Evolutionary conservation across 2,888 invertebrate species (phyloP).

Genomic region (Synanthedon tipuliformis): DNA sequence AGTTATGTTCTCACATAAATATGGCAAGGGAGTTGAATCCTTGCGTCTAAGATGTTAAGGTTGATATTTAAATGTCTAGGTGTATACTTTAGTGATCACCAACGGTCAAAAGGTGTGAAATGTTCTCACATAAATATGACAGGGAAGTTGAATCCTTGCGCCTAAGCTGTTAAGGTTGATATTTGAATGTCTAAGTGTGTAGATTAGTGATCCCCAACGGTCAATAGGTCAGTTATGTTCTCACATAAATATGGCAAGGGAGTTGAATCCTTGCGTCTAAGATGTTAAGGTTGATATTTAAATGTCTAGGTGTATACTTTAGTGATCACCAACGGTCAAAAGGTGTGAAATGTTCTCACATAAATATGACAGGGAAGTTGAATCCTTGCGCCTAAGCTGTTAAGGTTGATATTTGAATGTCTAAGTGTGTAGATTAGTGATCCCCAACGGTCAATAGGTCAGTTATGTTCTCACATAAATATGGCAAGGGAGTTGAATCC

Average conservation of each 20-base stretch:
- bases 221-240: slow-evolving; percentile 71
- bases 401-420: background rate
- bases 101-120: slow-evolving; percentile 67
- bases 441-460: slow-evolving; percentile 67
- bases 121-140: slow-evolving; percentile 74
- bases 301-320: slow-evolving; percentile 7
- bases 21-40: slow-evolving; percentile 73
- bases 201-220: slow-evolving; percentile 48
- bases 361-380: slow-evolving; percentile 69
- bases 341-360: slow-evolving; percentile 73
- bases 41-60: slow-evolving; percentile 31
- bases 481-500: slow-evolving; percentile 73
- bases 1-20: slow-evolving; percentile 74
- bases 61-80: slow-evolving; percentile 7
- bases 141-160: slow-evolving; percentile 74
- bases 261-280: slow-evolving; percentile 71
- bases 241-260: slow-evolving; percentile 70
- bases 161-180: slow-evolving; percentile 28
- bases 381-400: slow-evolving; percentile 73
- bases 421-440: background rate
- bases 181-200: background rate
- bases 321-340: slow-evolving; percentile 56
- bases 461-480: slow-evolving; percentile 74
- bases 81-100: slow-evolving; percentile 23
- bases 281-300: no score